Evolutionary conservation across 2,888 invertebrate species (phyloP).

Genomic region (Cantharis rustica): DNA sequence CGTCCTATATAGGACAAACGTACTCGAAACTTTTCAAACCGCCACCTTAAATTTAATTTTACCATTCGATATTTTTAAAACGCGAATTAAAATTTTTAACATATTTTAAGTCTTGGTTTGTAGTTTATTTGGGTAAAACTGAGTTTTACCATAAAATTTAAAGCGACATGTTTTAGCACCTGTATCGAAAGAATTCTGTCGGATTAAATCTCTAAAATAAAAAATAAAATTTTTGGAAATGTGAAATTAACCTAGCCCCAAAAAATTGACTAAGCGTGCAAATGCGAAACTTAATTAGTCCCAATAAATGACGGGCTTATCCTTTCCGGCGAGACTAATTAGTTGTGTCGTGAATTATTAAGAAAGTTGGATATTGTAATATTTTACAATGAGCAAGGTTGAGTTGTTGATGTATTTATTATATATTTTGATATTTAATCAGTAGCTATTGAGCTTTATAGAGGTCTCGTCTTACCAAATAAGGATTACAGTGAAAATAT

Average conservation of each 20-base stretch:
- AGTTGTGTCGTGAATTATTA: slow-evolving; percentile 16
- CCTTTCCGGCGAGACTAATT: slow-evolving; percentile 21
- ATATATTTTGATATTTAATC: slow-evolving; percentile 25
- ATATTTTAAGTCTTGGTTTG: slow-evolving; percentile 24
- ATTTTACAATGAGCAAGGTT: slow-evolving; percentile 17
- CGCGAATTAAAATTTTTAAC: slow-evolving; percentile 21
- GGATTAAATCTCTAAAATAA: neutral
- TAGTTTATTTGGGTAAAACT: neutral
- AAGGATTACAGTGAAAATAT: slow-evolving; percentile 22
- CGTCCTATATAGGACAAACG: slow-evolving; percentile 19
- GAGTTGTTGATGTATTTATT: slow-evolving; percentile 25
- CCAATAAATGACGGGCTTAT: slow-evolving; percentile 27
- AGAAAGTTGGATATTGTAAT: slow-evolving; percentile 23
- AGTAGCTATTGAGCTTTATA: slow-evolving; percentile 27
- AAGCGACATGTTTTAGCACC: slow-evolving; percentile 18
- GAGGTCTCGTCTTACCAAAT: slow-evolving; percentile 24
- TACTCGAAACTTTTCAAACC: slow-evolving; percentile 22
- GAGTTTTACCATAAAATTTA: neutral
- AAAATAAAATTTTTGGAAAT: neutral
- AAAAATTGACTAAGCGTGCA: slow-evolving; percentile 16
- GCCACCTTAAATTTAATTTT: slow-evolving; percentile 28
- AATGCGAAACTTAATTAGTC: slow-evolving; percentile 16
- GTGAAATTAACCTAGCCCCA: slow-evolving; percentile 19
- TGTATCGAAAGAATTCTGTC: slow-evolving; percentile 16
- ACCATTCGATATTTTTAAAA: slow-evolving; percentile 28